A percentile compares a stretch with the other conserved stretches of the same genome.
phyloP scores from a whole-genome alignment of 2,797 vertebrate species.

The Melanotaenia nigrans region DNA sequence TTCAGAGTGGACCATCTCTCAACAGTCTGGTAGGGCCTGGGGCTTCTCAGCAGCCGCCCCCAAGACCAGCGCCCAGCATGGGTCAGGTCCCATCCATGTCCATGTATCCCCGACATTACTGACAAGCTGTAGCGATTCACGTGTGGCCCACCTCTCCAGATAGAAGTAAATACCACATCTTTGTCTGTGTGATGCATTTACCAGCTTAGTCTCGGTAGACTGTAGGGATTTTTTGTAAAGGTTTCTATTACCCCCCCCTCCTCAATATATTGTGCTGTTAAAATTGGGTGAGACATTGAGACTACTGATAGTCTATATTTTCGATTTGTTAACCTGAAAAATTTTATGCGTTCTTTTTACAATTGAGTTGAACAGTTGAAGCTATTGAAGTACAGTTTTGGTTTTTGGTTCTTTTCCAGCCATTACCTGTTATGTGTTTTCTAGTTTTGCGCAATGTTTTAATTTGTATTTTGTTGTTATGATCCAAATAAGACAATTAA shows the following conservation, averaged over 20 bases:
- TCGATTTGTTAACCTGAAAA: constrained; percentile 35
- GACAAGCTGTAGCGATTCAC: constrained; percentile 17
- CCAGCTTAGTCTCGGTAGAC: constrained; percentile 43
- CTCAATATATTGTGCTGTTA: constrained; percentile 2
- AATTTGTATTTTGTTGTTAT: constrained; percentile 53
- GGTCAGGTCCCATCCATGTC: constrained; percentile 82
- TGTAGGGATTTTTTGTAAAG: constrained; percentile 58
- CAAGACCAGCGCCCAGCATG: constrained; percentile 75
- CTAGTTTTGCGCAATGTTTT: constrained; percentile 55
- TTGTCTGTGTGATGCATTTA: constrained; percentile 42
- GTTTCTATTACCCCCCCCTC: constrained; percentile 51
- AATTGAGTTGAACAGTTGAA: constrained; percentile 16
- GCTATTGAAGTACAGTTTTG: constrained; percentile 34
- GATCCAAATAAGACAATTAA: constrained; percentile 66
- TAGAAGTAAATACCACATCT: constrained; percentile 20
- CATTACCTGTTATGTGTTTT: constrained; percentile 34
- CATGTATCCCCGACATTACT: constrained; percentile 92
- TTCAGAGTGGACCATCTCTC: constrained; percentile 95
- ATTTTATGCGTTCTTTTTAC: constrained; percentile 21
- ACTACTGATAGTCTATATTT: constrained; percentile 34
- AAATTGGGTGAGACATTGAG: constrained; percentile 21
- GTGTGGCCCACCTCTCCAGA: constrained; percentile 47
- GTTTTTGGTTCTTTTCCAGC: constrained; percentile 35
- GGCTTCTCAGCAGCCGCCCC: constrained; percentile 55
- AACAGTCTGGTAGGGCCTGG: constrained; percentile 89